Evolutionary conservation across 2,888 invertebrate species (phyloP).

Genomic region (Eilema caniola): DNA sequence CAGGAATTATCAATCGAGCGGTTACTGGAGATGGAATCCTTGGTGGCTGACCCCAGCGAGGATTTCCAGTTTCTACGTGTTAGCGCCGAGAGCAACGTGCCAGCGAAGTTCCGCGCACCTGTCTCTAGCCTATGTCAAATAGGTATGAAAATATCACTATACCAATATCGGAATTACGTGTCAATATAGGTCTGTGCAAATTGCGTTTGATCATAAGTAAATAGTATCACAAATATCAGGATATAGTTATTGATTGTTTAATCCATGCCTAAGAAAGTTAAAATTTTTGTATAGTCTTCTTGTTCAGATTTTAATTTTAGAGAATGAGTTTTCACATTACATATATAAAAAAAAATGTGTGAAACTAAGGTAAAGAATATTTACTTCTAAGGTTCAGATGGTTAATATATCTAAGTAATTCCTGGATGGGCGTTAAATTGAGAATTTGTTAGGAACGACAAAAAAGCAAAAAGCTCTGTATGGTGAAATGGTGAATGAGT

Average conservation of each 20-base stretch:
- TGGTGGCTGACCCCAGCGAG: slow-evolving; percentile 80
- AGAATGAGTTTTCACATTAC: too few relatives aligned
- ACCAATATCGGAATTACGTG: neutral
- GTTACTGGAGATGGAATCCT: slow-evolving; percentile 95
- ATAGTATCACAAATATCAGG: too few relatives aligned
- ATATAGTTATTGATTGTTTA: too few relatives aligned
- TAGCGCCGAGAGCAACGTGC: slow-evolving; percentile 86
- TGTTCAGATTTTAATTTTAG: too few relatives aligned
- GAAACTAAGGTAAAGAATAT: neutral
- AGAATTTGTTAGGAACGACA: too few relatives aligned
- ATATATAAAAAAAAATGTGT: too few relatives aligned
- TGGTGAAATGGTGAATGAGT: too few relatives aligned
- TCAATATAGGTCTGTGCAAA: neutral
- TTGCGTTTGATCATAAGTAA: neutral
- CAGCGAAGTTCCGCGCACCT: slow-evolving; percentile 83
- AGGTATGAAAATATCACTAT: slow-evolving; percentile 58
- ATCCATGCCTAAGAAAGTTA: too few relatives aligned
- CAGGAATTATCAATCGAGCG: slow-evolving; percentile 97
- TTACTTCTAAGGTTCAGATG: neutral
- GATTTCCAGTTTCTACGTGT: slow-evolving; percentile 87
- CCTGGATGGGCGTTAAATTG: too few relatives aligned
- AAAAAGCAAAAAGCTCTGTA: too few relatives aligned
- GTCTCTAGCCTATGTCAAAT: slow-evolving; percentile 85
- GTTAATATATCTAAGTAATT: too few relatives aligned
- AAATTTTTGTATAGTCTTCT: too few relatives aligned